Base-by-base conservation (phyloP, 2,113 vertebrate genomes). In the Brachyhypopomus gauderio region DNA sequence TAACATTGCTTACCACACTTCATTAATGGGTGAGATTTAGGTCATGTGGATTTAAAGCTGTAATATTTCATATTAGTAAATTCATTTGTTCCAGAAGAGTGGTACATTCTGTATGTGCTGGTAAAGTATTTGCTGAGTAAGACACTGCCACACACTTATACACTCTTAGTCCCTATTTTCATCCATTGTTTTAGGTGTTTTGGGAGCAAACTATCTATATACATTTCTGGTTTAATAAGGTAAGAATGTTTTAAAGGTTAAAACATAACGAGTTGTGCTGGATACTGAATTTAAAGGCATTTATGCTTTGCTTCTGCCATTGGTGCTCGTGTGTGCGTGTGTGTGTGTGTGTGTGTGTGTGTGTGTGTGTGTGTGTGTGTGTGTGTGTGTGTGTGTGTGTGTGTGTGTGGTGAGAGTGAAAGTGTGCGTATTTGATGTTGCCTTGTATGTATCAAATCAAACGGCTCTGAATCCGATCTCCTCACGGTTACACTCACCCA, bases 401-500 rank as follows among this genome's bases (percentile, higher is more conserved):
- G 74, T 70, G 71, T 58, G 70, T 78, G 52, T 63, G 38, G 30
- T 2, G 76, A 75, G 58, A 12, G 77, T 74, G 23, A 38, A 52
- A 48, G 48, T 45, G 63, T 64, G 45, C 56, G 59, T 83, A 71
- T 52, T 66, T 76, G 71, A 22, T 67, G 58, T 56, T 66, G 34
- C 52, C 34, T 38, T 79, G 55, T 76, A 73, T 82, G 76, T 52
- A 71, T 75, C 59, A 60, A 77, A 79, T 79, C 8, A 72, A 41
- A 82, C 79, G 45, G 73, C 45, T 82, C 45, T 72, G 66, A 69
- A 78, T 81, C 70, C 75, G 67, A 27, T 82, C 72, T 74, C 59
- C 66, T 79, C 77, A 38, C 45, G 23, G 76, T 84, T 82, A 80
- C 52, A 62, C 72, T 67, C 73, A 25, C 71, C 79, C 55, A 58